phyloP scores from a whole-genome alignment of 2,113 vertebrate species.

The Ceyx cyanopectus region DNA sequence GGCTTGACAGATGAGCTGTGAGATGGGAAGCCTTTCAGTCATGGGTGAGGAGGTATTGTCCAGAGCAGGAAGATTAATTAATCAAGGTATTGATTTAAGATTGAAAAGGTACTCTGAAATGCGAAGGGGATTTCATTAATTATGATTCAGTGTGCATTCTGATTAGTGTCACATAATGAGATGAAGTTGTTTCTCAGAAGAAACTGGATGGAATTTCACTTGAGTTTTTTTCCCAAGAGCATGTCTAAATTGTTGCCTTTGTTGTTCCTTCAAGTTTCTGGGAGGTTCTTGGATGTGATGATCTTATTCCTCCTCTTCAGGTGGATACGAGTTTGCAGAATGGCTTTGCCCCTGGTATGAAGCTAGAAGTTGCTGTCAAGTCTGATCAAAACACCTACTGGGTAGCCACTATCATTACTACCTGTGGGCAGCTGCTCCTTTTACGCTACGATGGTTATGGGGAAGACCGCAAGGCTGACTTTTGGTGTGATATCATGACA shows the following conservation, averaged over 20 bases:
- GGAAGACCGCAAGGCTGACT: constrained; percentile 94
- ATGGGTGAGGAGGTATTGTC: neutral
- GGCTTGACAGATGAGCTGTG: neutral
- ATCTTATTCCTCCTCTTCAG: constrained; percentile 67
- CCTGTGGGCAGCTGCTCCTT: constrained; percentile 94
- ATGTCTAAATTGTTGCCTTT: neutral
- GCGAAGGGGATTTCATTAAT: neutral
- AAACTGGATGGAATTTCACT: neutral
- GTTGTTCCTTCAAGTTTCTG: neutral
- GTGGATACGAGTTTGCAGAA: constrained; percentile 95
- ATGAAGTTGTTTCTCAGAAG: neutral
- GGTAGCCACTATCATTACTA: constrained; percentile 95
- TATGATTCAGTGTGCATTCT: neutral
- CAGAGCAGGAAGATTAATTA: neutral
- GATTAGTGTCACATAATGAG: neutral
- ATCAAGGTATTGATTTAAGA: neutral
- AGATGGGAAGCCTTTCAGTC: neutral
- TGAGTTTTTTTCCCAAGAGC: neutral
- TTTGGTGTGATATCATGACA: constrained; percentile 96
- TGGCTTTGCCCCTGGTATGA: constrained; percentile 96
- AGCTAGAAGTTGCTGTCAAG: constrained; percentile 90
- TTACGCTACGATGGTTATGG: constrained; percentile 94
- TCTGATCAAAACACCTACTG: constrained; percentile 90
- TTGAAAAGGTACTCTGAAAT: neutral
- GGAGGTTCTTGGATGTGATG: neutral